Evolutionary conservation across 2,888 invertebrate species (phyloP), one percentile per base, ranked within the genome.

Genomic region (Pimpla rufipes): DNA sequence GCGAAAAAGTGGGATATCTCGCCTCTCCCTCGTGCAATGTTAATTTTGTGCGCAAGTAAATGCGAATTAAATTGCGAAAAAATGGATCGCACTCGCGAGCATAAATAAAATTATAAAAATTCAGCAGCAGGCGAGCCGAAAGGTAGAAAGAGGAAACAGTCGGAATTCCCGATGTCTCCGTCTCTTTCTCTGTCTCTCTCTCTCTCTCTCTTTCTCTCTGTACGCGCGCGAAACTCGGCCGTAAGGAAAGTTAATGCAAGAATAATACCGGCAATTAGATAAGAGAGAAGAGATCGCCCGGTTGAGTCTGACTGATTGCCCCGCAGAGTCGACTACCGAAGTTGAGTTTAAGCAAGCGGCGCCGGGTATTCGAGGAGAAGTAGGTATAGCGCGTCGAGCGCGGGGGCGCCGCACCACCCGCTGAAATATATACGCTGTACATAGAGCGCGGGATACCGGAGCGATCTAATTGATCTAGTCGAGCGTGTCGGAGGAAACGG

Each of bases 391-490:
- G n/a, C n/a, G n/a, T n/a, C n/a, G n/a, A n/a, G n/a, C 35, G 8
- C 3, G 11, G 16, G 29, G 47, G 64, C n/a, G 73, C 13, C 57
- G n/a, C n/a, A 66, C 45, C 45, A 29, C 74, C 68, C 35, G 70
- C 75, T 75, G 68, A 59, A 74, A 52, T 50, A 75, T 75, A 80
- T 35, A n/a, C n/a, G n/a, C 64, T 35, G 8, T 1, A 29, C 5
- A 29, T 29, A 29, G 2, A 29, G 29, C 13, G 13, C 3, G 5
- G 47, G n/a, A 47, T 42, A 42, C 23, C 57, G 23, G n/a, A 59
- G 68, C 82, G 75, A 70, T 79, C 82, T 79, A 83, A 83, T 83
- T 83, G 82, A 83, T 83, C 82, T 79, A 83, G 79, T 75, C 70
- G 71, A 83, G 82, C 82, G 59, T 75, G 50, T 64, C 75, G 70